A percentile compares a stretch with the other conserved stretches of the same genome.
Conservation (phyloP, 2,888 invertebrate species). For the Dugesia japonica region DNA sequence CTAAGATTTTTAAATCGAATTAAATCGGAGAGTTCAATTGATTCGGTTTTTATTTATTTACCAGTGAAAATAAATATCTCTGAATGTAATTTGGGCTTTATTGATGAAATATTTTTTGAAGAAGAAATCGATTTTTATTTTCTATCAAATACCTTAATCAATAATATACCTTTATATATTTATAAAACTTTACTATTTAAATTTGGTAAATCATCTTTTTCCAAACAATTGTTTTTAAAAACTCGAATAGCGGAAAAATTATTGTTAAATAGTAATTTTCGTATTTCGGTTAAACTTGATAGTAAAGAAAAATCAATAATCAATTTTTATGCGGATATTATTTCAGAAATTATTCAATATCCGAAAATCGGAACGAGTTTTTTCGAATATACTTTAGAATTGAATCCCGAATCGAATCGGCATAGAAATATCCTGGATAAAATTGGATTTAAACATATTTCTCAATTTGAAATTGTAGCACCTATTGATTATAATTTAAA, state of each 20-base stretch:
- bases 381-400: neutral
- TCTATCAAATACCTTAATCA: neutral
- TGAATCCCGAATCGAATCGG: neutral
- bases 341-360: neutral
- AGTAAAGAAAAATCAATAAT: neutral
- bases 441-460: neutral
- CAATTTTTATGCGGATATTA: neutral
- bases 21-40: no score
- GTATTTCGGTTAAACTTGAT: neutral
- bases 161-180: neutral
- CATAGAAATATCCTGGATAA: neutral
- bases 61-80: no score
- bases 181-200: neutral
- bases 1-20: neutral
- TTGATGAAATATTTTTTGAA: no score
- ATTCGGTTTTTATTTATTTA: no score
- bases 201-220: neutral
- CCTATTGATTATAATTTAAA: neutral
- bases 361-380: neutral
- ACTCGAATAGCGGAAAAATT: neutral
- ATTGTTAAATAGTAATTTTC: neutral
- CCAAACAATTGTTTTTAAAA: neutral
- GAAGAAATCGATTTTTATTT: neutral
- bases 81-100: no score
- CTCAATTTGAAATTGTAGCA: neutral